A percentile compares a stretch with the other conserved stretches of the same genome.
These are phyloP conservation scores for Theocolax elegans DNA, from an alignment of 1,140 invertebrate species.

Conservation along the genomic window DNA sequence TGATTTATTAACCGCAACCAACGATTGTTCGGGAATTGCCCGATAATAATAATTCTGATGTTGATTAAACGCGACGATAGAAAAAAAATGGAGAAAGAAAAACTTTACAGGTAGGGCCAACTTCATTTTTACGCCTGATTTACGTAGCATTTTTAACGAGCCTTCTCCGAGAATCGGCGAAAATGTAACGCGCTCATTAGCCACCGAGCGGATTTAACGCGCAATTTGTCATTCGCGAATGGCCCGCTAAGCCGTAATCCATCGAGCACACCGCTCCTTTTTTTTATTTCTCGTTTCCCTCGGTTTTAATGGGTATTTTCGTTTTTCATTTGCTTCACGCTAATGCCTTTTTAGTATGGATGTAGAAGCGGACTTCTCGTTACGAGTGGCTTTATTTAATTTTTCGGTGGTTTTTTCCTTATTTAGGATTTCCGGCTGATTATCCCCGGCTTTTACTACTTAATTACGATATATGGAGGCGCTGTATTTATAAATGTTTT, in stretches of 20 bases:
- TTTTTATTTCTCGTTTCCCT: background rate
- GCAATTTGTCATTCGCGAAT: background rate
- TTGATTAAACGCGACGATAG: slow-evolving; percentile 59
- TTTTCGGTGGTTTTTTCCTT: too few species aligned
- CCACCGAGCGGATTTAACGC: background rate
- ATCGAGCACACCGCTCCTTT: background rate
- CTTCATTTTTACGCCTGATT: slow-evolving; percentile 63
- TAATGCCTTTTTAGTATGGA: too few species aligned
- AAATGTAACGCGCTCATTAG: slow-evolving; percentile 3
- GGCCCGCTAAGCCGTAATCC: background rate
- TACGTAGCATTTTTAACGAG: slow-evolving; percentile 41
- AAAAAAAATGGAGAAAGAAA: too few species aligned
- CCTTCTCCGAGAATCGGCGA: background rate
- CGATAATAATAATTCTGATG: slow-evolving; percentile 64
- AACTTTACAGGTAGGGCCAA: too few species aligned
- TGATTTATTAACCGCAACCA: slow-evolving; percentile 61
- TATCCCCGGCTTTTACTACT: too few species aligned
- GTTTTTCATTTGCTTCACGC: too few species aligned
- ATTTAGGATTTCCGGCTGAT: too few species aligned
- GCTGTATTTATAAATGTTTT: too few species aligned
- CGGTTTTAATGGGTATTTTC: too few species aligned
- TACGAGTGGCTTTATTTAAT: too few species aligned
- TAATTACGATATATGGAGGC: too few species aligned
- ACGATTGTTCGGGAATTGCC: slow-evolving; percentile 61
- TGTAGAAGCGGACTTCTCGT: too few species aligned